Percentiles rank a stretch among this genome's conserved stretches.
Conservation (phyloP, 2,888 invertebrate species). For the Hymenopus coronatus region DNA sequence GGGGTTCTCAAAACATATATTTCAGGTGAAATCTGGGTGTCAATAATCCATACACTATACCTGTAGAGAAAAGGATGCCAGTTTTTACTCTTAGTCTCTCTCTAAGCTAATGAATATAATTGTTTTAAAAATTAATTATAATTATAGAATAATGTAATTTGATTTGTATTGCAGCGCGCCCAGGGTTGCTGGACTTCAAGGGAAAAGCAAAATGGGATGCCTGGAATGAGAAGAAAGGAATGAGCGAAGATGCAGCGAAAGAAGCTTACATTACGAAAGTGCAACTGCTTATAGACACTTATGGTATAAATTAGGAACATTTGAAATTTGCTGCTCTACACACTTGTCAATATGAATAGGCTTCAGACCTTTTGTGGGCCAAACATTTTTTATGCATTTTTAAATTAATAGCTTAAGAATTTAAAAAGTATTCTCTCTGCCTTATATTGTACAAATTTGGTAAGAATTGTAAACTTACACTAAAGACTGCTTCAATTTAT, state of each 20-base stretch:
- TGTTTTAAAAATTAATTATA: not conserved
- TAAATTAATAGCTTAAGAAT: not conserved
- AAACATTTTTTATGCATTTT: not conserved
- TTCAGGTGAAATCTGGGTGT: no score
- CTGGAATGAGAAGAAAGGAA: slow-evolving; percentile 82
- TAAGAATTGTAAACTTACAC: not conserved
- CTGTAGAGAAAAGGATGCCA: no score
- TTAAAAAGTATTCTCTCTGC: not conserved
- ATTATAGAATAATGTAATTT: not conserved
- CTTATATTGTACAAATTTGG: slow-evolving; percentile 6
- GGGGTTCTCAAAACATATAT: no score
- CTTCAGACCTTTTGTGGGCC: not conserved
- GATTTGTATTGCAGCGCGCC: slow-evolving; percentile 56
- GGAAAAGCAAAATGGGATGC: slow-evolving; percentile 96
- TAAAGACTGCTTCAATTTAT: not conserved
- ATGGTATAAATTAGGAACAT: slow-evolving; percentile 34
- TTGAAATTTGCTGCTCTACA: not conserved
- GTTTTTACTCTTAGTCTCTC: no score
- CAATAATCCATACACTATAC: no score
- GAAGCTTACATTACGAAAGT: slow-evolving; percentile 77
- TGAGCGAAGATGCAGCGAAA: slow-evolving; percentile 75
- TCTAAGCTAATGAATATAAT: not conserved
- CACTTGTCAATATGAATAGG: not conserved
- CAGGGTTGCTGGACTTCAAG: slow-evolving; percentile 89
- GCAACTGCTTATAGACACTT: slow-evolving; percentile 56